phyloP scores from a whole-genome alignment of 2,888 invertebrate species.

The Drosophila mettleri region DNA sequence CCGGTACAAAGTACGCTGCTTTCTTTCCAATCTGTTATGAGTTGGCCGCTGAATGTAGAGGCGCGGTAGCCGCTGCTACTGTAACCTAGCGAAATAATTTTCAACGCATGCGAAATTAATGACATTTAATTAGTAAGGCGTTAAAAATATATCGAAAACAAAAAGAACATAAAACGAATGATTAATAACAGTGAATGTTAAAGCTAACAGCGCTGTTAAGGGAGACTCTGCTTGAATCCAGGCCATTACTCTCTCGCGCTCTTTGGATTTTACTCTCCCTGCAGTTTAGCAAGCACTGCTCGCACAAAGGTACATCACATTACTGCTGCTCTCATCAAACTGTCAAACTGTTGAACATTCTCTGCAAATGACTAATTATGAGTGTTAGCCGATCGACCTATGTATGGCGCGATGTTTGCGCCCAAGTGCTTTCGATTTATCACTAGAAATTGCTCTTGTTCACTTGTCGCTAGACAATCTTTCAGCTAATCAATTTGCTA shows the following conservation, averaged over 20 bases:
- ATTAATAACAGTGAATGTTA: constrained; percentile 23
- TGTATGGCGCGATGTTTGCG: constrained; percentile 65
- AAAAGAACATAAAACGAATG: not conserved
- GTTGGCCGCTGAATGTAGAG: not conserved
- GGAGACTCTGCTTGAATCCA: constrained; percentile 19
- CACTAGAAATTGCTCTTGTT: not conserved
- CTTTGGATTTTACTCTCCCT: not conserved
- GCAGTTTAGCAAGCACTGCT: constrained; percentile 21
- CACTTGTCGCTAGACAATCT: constrained; percentile 25
- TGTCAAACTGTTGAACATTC: constrained; percentile 27
- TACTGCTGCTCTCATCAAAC: constrained; percentile 21
- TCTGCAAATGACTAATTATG: constrained; percentile 52
- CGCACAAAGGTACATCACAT: not conserved
- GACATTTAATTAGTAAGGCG: constrained; percentile 62
- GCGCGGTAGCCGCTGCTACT: constrained; percentile 4
- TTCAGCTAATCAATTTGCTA: constrained; percentile 49
- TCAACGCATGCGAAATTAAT: constrained; percentile 62
- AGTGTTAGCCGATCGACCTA: constrained; percentile 28
- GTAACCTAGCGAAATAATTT: constrained; percentile 44
- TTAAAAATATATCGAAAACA: constrained; percentile 52
- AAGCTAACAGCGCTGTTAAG: constrained; percentile 23
- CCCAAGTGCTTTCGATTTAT: constrained; percentile 20
- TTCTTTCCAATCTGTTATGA: constrained; percentile 14
- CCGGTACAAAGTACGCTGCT: constrained; percentile 48
- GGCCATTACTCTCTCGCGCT: constrained; percentile 20